Percentiles rank a stretch among this genome's conserved stretches.
Evolutionary conservation across 2,113 vertebrate genomes (phyloP).

Genomic region (Piprites chloris): DNA sequence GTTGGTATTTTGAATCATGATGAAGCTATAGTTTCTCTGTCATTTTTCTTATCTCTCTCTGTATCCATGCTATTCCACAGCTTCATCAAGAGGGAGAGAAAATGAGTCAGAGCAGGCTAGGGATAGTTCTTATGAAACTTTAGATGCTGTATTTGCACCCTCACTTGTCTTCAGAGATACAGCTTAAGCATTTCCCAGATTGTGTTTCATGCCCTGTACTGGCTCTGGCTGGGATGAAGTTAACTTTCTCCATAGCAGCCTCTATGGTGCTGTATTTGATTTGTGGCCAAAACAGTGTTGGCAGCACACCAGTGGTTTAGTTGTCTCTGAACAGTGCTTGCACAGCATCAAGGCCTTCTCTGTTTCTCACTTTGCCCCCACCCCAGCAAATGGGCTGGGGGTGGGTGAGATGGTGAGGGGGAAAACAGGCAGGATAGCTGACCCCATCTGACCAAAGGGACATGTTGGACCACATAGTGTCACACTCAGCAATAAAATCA

Average conservation of each 20-base stretch:
- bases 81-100: background rate
- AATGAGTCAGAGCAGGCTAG: background rate
- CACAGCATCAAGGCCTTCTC: background rate
- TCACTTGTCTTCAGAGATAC: background rate
- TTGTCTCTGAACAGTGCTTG: background rate
- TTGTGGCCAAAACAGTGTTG: background rate
- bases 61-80: background rate
- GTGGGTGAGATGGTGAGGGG: background rate
- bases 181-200: background rate
- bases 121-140: background rate
- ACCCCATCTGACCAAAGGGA: background rate
- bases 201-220: background rate
- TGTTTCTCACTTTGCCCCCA: background rate
- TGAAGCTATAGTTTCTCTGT: background rate
- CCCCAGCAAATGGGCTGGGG: background rate
- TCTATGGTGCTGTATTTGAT: fast-evolving
- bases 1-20: background rate
- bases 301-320: background rate
- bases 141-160: background rate
- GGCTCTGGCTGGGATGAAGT: background rate
- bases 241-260: background rate
- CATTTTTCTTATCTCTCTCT: background rate
- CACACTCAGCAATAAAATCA: background rate
- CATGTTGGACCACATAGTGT: background rate
- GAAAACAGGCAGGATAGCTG: background rate